These are phyloP conservation scores for Pterophyllum scalare DNA, from an alignment of 2,113 vertebrate species.

Conservation along the genomic window DNA sequence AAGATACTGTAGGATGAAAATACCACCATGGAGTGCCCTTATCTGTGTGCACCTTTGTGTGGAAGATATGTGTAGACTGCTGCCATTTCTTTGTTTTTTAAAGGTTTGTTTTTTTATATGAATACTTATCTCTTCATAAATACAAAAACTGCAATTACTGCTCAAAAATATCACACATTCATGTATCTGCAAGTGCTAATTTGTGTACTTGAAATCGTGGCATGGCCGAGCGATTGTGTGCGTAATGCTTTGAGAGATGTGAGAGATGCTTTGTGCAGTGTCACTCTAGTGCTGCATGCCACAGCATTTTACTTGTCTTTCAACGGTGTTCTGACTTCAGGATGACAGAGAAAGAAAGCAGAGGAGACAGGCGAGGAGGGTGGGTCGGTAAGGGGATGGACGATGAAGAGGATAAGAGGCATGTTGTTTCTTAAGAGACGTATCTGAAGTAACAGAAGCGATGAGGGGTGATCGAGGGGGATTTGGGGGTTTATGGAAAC, in stretches of 20 bases:
- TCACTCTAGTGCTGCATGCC: slow-evolving; percentile 32
- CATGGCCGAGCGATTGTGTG: not conserved
- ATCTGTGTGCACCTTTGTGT: slow-evolving; percentile 10
- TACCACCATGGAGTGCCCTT: slow-evolving; percentile 20
- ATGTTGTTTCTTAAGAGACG: not conserved
- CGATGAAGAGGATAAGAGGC: not conserved
- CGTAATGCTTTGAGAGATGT: too few relatives aligned
- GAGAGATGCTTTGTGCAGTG: slow-evolving; percentile 20
- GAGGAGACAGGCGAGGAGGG: not conserved
- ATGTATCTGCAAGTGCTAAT: slow-evolving; percentile 2
- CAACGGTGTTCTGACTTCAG: slow-evolving; percentile 48
- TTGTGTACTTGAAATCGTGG: not conserved
- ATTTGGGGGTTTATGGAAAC: not conserved
- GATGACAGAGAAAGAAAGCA: slow-evolving; percentile 14
- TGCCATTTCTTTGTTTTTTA: not conserved
- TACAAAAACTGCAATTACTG: not conserved
- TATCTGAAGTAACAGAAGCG: not conserved
- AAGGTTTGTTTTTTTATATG: not conserved
- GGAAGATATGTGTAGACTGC: not conserved
- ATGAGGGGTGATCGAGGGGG: not conserved
- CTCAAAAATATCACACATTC: too few relatives aligned
- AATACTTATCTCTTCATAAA: not conserved
- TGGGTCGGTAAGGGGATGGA: not conserved
- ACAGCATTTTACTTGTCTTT: slow-evolving; percentile 54
- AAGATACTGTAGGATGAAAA: slow-evolving; percentile 54